Percentiles rank a stretch among this genome's conserved stretches.
Evolutionary conservation across 2,888 invertebrate genomes (phyloP).

Genomic region (Lasioglossum villosulum): DNA sequence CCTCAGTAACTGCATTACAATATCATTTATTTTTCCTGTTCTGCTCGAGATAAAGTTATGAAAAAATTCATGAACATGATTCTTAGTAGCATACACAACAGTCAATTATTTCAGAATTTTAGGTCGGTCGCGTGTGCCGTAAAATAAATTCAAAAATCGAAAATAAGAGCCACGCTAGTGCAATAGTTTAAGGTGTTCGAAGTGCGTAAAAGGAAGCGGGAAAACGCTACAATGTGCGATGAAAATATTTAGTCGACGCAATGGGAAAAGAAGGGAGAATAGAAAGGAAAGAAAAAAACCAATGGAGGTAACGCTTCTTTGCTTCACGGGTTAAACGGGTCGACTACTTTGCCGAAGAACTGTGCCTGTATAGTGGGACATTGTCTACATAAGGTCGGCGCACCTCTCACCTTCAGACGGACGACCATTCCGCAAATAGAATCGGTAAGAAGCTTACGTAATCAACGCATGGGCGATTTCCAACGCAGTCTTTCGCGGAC

Average conservation of each 20-base stretch:
- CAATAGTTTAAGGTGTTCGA: not conserved
- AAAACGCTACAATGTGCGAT: not conserved
- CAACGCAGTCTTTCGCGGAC: conserved; percentile 38
- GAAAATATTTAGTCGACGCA: not conserved
- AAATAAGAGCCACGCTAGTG: not conserved
- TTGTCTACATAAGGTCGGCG: conserved; percentile 66
- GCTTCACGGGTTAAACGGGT: not conserved
- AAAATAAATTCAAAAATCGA: too few species aligned
- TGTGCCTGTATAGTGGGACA: conserved; percentile 20
- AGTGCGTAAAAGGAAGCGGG: not conserved
- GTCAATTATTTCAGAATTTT: too few species aligned
- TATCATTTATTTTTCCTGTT: too few species aligned
- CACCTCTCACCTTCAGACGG: conserved; percentile 67
- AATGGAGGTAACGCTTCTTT: not conserved
- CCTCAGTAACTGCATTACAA: too few species aligned
- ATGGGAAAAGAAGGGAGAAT: not conserved
- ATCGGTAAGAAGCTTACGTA: conserved; percentile 62
- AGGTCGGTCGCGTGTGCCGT: too few species aligned
- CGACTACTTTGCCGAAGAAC: not conserved
- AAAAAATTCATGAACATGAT: too few species aligned
- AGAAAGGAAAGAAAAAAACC: not conserved
- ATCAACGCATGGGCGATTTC: conserved; percentile 55
- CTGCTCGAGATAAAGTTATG: too few species aligned
- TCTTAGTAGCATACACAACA: too few species aligned
- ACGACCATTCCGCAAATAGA: conserved; percentile 63